A percentile compares a stretch with the other conserved stretches of the same genome.
These are phyloP conservation scores for Brachynemurus nebulosus DNA, from an alignment of 2,888 invertebrate species.

Conservation along the genomic window DNA sequence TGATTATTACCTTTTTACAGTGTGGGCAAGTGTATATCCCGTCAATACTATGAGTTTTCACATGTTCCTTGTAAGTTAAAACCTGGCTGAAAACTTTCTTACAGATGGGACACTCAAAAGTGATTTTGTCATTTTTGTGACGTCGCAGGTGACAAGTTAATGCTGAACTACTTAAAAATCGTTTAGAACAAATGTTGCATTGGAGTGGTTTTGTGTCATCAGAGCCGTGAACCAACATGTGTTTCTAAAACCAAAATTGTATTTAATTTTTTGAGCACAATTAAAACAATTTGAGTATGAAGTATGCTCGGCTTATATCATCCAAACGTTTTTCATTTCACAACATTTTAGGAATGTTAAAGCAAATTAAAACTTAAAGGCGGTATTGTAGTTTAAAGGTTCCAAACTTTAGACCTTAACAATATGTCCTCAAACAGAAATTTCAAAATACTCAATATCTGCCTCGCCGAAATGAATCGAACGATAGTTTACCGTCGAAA, in stretches of 20 bases:
- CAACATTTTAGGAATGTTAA: too few relatives aligned
- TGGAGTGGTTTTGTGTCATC: constrained; percentile 55
- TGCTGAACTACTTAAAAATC: constrained; percentile 59
- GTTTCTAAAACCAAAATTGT: constrained; percentile 32
- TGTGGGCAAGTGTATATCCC: constrained; percentile 54
- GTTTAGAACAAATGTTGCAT: constrained; percentile 48
- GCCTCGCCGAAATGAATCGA: too few relatives aligned
- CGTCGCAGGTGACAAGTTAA: constrained; percentile 57
- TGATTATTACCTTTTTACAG: constrained; percentile 43
- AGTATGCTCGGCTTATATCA: too few relatives aligned
- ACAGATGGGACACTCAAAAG: constrained; percentile 62
- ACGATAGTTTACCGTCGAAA: too few relatives aligned
- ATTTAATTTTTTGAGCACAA: not conserved
- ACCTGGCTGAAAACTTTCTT: constrained; percentile 50
- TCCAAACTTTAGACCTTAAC: too few relatives aligned
- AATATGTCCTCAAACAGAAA: too few relatives aligned
- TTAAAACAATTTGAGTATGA: too few relatives aligned
- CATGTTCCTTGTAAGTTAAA: constrained; percentile 49
- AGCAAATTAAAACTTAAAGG: too few relatives aligned
- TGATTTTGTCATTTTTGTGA: constrained; percentile 45
- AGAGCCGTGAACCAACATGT: constrained; percentile 49
- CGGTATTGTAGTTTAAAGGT: too few relatives aligned
- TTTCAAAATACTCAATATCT: too few relatives aligned
- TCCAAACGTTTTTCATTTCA: too few relatives aligned
- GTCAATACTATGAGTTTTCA: constrained; percentile 45